A percentile compares a stretch with the other conserved stretches of the same genome.
Conservation (phyloP, 2,888 invertebrate genomes). For the Lutraria lutraria region DNA sequence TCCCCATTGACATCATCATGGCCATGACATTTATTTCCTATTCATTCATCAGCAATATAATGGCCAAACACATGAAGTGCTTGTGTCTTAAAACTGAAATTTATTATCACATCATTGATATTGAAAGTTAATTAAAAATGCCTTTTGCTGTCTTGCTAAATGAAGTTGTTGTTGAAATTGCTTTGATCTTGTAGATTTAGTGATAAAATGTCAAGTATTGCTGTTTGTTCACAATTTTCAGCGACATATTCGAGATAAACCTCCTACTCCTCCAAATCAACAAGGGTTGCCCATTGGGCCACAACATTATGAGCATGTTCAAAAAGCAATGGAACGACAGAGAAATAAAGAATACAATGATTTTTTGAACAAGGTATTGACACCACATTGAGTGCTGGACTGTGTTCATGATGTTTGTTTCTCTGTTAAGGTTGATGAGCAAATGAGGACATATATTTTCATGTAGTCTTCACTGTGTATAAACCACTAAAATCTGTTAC, state of each 20-base stretch:
- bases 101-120: background rate
- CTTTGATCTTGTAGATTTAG: background rate
- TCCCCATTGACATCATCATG: constrained; percentile 4
- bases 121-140: background rate
- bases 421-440: background rate
- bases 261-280: constrained; percentile 64
- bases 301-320: constrained; percentile 64
- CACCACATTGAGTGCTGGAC: background rate
- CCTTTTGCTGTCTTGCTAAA: background rate
- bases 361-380: constrained; percentile 66
- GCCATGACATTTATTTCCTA: background rate
- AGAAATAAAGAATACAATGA: constrained; percentile 75
- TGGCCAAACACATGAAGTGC: background rate
- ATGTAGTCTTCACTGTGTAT: background rate
- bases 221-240: constrained; percentile 41
- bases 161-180: background rate
- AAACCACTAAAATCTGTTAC: background rate
- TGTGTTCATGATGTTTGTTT: background rate
- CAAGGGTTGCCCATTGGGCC: constrained; percentile 73
- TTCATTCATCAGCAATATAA: background rate
- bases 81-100: background rate
- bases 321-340: constrained; percentile 67
- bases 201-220: background rate
- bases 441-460: background rate
- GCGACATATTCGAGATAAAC: constrained; percentile 44